Base-by-base conservation (phyloP, 2,113 vertebrate genomes). In the Nibea albiflora region DNA sequence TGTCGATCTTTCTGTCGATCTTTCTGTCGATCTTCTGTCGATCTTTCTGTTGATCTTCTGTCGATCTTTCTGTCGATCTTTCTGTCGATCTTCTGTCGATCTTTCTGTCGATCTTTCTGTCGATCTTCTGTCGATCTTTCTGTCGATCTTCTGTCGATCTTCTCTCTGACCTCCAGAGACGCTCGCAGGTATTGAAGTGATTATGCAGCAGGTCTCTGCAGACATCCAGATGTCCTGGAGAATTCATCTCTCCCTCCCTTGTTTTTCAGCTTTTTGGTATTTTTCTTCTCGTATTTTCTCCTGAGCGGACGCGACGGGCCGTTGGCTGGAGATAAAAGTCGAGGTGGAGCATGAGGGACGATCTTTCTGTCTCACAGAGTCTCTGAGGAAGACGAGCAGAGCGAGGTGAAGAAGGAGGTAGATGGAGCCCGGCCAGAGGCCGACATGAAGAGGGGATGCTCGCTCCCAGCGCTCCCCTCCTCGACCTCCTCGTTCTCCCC, bases 251-350 rank as follows among this genome's bases (percentile, higher is more conserved):
- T 52, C 28, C 50, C 8, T 1, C 24, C 46, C 44, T 60, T 65
- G 44, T 70, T 73, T 80, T 69, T 73, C 73, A 73, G 31, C 31
- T 35, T 35, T 35, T 35, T 6, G 67, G 24, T 75, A 52, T 80
- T 84, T 88, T 84, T 86, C 69, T 54, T 39, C 73, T 80, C 31
- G 14, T 77, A 49, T 65, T 77, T 85, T 88, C 54, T 74, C 63
- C 44, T 22, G 74, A 56, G 7, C 47, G 4, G 63, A 50, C 54
- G n/a, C 67, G 88, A 85, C 84, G 81, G 73, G 68, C 78, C 17
- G 35, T 66, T 92, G 91, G 93, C 89, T 24, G 15, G 44, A 78
- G 91, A 94, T 93, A 49, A 92, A 93, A 90, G 89, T 64, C 35
- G 73, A 80, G 75, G 74, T 76, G 76, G 58, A 77, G 73, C 42